Base-by-base conservation (phyloP, 92 coral and sea anemone species). In the Phenganax subtilis region DNA sequence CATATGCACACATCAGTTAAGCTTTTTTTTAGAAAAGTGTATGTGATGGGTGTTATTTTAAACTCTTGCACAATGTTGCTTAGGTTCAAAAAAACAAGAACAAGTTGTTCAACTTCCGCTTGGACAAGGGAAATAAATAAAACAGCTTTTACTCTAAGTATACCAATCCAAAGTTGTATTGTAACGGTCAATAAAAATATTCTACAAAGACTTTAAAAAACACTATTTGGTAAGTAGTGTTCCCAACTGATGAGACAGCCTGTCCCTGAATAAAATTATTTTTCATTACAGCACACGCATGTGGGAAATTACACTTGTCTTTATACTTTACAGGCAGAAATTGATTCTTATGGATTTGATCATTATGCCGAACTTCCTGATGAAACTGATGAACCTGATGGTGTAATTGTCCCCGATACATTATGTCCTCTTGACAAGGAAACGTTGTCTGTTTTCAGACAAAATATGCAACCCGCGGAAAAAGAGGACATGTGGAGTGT, bases 401-500 rank as follows among this genome's bases (percentile, higher is more conserved):
- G 52, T 12, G 85, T 86, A 0, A 27, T 61, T 2, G 88, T 86
- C 20, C 67, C 77, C 1, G 54, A 52, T 20, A 75, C 88, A n/a
- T 10, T 55, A 15, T 80, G 85, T 16, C 61, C 84, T 8, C 71
- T 85, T 51, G 60, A 57, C 52, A 60, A 31, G 75, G 87, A 30
- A 6, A 57, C 20, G 0, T 57, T 85, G 6, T 12, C 85, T 12
- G 31, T 68, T 9, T 86, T 86, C 61, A 63, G 75, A 69, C 81
- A 81, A 80, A 60, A 57, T 27, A 80, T 74, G 55, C 47, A 80
- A 63, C 72, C 66, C 27, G 78, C 81, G 14, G 9, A 20, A 16
- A 58, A 80, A 11, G 29, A 64, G 51, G 85, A 81, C 75, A 59
- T 62, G 53, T 86, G 88, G 88, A 81, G 75, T 47, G 68, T 81